phyloP scores from a whole-genome alignment of 2,113 vertebrate species.

The Archocentrus centrarchus region DNA sequence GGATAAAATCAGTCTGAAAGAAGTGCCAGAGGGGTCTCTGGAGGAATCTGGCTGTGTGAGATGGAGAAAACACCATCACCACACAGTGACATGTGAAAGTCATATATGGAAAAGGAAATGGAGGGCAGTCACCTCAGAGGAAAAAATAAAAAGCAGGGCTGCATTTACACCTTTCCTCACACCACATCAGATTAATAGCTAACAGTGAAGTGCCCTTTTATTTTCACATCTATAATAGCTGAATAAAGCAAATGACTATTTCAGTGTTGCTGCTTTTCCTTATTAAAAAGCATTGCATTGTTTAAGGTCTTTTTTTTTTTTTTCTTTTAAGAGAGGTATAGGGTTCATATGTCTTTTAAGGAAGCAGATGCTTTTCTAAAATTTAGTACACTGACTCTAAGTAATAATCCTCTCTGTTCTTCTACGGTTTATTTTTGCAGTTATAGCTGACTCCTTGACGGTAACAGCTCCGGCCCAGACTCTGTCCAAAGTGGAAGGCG shows the following conservation, averaged over 20 bases:
- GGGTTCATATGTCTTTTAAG: background rate
- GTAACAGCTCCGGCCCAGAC: constrained; percentile 85
- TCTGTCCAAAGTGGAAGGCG: constrained; percentile 91
- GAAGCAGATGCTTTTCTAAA: background rate
- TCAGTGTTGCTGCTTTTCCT: background rate
- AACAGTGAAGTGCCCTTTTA: constrained; percentile 20
- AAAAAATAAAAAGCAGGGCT: constrained; percentile 21
- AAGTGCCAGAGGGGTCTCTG: constrained; percentile 15
- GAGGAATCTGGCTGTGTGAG: constrained; percentile 36
- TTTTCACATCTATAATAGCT: constrained; percentile 12
- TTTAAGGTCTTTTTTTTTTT: background rate
- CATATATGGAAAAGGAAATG: constrained; percentile 46
- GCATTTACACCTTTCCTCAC: constrained; percentile 36
- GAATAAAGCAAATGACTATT: constrained; percentile 9
- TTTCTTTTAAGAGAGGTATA: background rate
- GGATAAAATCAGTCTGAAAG: constrained; percentile 16
- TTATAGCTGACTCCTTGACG: constrained; percentile 91
- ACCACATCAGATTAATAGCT: constrained; percentile 37
- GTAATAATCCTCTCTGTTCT: constrained; percentile 16
- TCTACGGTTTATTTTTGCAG: constrained; percentile 75
- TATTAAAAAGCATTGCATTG: background rate
- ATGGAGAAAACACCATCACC: constrained; percentile 51
- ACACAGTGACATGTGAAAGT: constrained; percentile 45
- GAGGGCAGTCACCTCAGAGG: constrained; percentile 34
- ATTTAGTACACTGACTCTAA: background rate